Evolutionary conservation across 2,113 vertebrate genomes (phyloP).

Genomic region (Salvelinus namaycush): DNA sequence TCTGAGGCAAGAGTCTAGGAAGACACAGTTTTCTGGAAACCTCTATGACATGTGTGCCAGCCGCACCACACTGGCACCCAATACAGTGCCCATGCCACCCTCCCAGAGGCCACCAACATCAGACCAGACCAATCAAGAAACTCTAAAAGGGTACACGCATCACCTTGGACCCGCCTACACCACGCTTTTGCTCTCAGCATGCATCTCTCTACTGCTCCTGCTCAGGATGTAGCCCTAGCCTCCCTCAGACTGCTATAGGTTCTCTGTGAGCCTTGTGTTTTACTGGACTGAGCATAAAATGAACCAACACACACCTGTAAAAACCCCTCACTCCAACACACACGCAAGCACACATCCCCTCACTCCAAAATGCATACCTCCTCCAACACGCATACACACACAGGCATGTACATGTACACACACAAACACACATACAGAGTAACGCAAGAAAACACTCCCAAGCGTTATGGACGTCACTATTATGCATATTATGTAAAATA

Average conservation of each 20-base stretch:
- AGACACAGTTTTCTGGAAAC: slow-evolving; percentile 87
- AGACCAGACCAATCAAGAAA: slow-evolving; percentile 85
- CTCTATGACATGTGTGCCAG: slow-evolving; percentile 86
- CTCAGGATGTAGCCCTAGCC: slow-evolving; percentile 53
- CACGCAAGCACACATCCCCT: background rate
- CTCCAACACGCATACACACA: no score
- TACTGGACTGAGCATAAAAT: background rate
- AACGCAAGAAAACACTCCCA: no score
- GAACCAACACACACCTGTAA: background rate
- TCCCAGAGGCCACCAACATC: slow-evolving; percentile 56
- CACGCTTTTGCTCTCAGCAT: slow-evolving; percentile 51
- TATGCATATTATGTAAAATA: no score
- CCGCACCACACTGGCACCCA: slow-evolving; percentile 66
- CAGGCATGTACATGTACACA: no score
- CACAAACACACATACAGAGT: no score
- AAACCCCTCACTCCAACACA: background rate
- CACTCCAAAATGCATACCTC: background rate
- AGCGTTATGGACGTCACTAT: no score
- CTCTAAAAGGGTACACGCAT: slow-evolving; percentile 71
- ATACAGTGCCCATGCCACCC: slow-evolving; percentile 45
- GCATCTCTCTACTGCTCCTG: slow-evolving; percentile 49
- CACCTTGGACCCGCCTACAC: slow-evolving; percentile 17
- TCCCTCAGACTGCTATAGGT: slow-evolving; percentile 5
- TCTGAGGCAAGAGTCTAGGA: slow-evolving; percentile 85
- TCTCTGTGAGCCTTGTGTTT: background rate